These are phyloP conservation scores for Vulpes ferrilata DNA, from an alignment of 2,113 vertebrate genomes.

Conservation along the genomic window DNA sequence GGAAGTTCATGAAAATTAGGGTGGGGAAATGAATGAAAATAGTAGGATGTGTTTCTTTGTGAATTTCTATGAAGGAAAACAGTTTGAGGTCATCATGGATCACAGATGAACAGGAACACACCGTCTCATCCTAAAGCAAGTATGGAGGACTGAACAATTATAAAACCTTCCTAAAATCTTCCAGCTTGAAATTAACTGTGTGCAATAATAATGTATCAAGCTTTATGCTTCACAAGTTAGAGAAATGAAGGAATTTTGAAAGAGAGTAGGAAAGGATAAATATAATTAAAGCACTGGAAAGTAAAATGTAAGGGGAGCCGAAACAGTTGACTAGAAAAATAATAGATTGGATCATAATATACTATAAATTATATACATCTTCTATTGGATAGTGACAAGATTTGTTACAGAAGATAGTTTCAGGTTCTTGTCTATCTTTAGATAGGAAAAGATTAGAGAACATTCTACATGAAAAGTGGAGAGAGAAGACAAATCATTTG, in stretches of 20 bases:
- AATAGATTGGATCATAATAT: background rate
- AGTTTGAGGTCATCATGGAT: background rate
- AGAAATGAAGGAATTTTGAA: background rate
- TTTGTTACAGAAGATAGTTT: background rate
- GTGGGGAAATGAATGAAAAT: background rate
- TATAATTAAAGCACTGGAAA: background rate
- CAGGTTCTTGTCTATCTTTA: background rate
- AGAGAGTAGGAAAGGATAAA: background rate
- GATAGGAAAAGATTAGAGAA: background rate
- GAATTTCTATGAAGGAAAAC: background rate
- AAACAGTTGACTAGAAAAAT: background rate
- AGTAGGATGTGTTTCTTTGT: background rate
- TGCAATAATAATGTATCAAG: background rate
- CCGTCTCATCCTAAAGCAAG: slow-evolving; percentile 14
- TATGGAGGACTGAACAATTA: background rate
- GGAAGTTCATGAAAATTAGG: background rate
- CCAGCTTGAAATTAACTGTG: slow-evolving; percentile 1
- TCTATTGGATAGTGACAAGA: background rate
- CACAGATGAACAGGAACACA: background rate
- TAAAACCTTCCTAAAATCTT: background rate
- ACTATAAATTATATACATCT: background rate
- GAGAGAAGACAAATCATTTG: background rate
- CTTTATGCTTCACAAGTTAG: background rate
- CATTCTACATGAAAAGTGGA: background rate
- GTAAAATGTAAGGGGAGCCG: background rate